Percentiles rank a stretch among this genome's conserved stretches.
These are phyloP conservation scores for Callospermophilus lateralis DNA, from an alignment of 2,113 vertebrate species.

Conservation along the genomic window DNA sequence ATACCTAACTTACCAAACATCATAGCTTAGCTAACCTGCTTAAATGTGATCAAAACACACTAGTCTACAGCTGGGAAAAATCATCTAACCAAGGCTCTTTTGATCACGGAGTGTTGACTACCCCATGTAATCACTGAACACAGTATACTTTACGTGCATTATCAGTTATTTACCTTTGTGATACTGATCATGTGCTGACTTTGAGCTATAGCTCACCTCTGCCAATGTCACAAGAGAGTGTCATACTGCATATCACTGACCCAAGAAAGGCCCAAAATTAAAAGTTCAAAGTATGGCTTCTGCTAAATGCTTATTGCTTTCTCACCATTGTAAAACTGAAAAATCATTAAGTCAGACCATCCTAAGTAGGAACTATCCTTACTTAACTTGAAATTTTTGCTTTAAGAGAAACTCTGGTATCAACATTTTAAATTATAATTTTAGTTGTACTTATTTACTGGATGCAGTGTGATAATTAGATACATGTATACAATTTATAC, in stretches of 20 bases:
- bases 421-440: background rate
- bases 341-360: background rate
- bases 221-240: background rate
- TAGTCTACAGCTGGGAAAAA: background rate
- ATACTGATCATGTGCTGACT: background rate
- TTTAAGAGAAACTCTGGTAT: background rate
- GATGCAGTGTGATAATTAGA: background rate
- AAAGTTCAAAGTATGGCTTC: background rate
- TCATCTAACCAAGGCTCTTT: background rate
- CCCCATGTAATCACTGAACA: background rate
- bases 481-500: background rate
- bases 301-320: background rate
- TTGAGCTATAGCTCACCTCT: no score
- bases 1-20: background rate
- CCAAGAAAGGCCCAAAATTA: background rate
- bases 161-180: background rate
- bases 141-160: background rate
- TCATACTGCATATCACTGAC: background rate
- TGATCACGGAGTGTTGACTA: background rate
- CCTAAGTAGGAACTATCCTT: background rate
- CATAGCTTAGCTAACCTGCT: background rate
- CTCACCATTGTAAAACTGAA: background rate
- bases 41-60: background rate
- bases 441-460: background rate
- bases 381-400: conserved; percentile 13